Evolutionary conservation across 2,113 vertebrate species (phyloP).

Genomic region (Apteryx owenii): DNA sequence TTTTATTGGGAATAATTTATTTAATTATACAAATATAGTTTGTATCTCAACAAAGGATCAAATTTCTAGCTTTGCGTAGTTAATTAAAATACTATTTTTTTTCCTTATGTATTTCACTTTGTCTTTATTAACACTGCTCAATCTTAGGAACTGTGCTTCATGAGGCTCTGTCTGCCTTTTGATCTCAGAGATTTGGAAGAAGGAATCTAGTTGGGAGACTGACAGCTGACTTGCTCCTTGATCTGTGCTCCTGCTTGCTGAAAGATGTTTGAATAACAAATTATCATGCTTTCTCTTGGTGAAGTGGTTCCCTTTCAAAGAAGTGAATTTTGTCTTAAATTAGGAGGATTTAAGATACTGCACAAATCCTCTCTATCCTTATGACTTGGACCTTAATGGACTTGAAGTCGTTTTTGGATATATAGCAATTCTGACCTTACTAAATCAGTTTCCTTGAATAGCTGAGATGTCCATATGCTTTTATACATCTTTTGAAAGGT

Average conservation of each 20-base stretch:
- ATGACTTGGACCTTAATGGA: neutral
- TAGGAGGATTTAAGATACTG: neutral
- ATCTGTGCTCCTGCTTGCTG: neutral
- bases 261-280: neutral
- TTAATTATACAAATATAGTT: neutral
- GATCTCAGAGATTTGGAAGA: neutral
- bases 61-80: neutral
- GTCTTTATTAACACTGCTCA: neutral
- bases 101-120: neutral
- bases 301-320: neutral
- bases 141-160: neutral
- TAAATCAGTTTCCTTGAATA: neutral
- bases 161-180: neutral
- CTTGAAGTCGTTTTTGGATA: neutral
- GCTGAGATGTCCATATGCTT: neutral
- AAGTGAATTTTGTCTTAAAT: neutral
- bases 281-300: neutral
- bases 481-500: neutral
- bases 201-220: neutral
- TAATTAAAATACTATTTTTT: neutral
- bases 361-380: neutral
- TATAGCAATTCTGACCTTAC: neutral
- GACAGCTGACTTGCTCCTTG: neutral
- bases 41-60: neutral
- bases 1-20: no score